Evolutionary conservation across 2,888 invertebrate genomes (phyloP), one percentile per base, ranked within the genome.

Genomic region (Willowsia nigromaculata): DNA sequence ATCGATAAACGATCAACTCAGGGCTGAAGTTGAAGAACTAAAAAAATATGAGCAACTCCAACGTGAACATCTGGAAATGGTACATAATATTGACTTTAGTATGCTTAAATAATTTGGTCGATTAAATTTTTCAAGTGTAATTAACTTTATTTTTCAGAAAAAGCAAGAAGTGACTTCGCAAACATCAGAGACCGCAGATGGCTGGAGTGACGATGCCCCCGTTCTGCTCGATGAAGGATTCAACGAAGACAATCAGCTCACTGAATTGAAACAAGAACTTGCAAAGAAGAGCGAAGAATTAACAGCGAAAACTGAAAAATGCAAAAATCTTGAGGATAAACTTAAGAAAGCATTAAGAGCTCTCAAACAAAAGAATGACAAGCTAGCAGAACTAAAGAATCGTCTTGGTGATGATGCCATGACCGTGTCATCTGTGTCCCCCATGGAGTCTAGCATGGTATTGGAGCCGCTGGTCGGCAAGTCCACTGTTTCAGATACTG

Each of bases 351-450:
- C 96, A 93, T 95, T 97, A 82, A 97, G 97, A 93, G 95, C 96
- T 4, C 94, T 98, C 74, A 95, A 95, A 22, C 95, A 96, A 40
- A 96, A 97, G 0, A 97, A 97, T 93, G 97, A 97, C 78, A 95
- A 96, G 90, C 95, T 97, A 93, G 94, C 96, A 0, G 97, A 97
- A 93, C 95, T 96, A 94, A 97, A 97, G 94, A 97, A 97, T 93
- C 96, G 96, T 90, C 96, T 97, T 93, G 97, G 97, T 92, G 95
- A 95, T 93, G 97, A 89, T 22, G 13, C 25, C 22, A 80, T 89
- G 89, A 85, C 18, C 11, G 11, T n/a, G 9, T 89, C 89, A 6
- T 62, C 65, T 9, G 40, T 43, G 13, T 88, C 88, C 13, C 11
- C 56, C 30, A 50, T 85, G 53, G 85, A 81, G 15, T 22, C 47